Evolutionary conservation across 1,140 invertebrate species (phyloP), one percentile per base, ranked within the genome.

Genomic region (Pseudomyrmex concolor): DNA sequence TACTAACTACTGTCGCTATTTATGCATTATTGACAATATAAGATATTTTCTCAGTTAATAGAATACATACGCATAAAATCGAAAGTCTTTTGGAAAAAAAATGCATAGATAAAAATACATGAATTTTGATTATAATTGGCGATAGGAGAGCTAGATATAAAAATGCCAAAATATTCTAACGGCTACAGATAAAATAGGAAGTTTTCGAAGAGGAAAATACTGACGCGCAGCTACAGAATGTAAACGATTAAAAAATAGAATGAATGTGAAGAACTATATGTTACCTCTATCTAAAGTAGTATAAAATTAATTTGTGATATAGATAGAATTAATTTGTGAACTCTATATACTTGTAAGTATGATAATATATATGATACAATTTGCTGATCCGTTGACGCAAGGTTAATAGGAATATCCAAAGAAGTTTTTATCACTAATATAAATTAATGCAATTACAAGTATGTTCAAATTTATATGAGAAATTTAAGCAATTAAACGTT

Each of bases 261-360:
- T 43, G 57, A 10, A 48, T 68, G 76, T 68, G 34, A 76, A 43
- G 25, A 25, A 45, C 10, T 12, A 54, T 57, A n/a, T n/a, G 45
- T 70, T 85, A 74, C 59, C 55, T 34, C 34, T 34, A 5, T 34
- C 5, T 9, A 51, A 55, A 34, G n/a, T 43, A 68, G 1, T n/a
- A 19, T 50, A n/a, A 68, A 85, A 70, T 63, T 80, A 43, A 83
- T 63, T 87, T 87, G 84, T 89, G 77, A 89, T 88, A 85, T 60
- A 48, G n/a, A 19, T 50, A n/a, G 73, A 85, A 70, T 63, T 80
- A 43, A 83, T 63, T 87, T 87, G 84, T 84, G 76, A 73, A 80
- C 78, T 84, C n/a, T 78, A 34, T 34, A 34, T 78, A 78, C 7
- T 68, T 68, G 10, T 78, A 78, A 68, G 64, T 78, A 50, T 43